A percentile compares a stretch with the other conserved stretches of the same genome.
These are phyloP conservation scores for Cheilosia scutellata DNA, from an alignment of 2,888 invertebrate species.

Conservation along the genomic window DNA sequence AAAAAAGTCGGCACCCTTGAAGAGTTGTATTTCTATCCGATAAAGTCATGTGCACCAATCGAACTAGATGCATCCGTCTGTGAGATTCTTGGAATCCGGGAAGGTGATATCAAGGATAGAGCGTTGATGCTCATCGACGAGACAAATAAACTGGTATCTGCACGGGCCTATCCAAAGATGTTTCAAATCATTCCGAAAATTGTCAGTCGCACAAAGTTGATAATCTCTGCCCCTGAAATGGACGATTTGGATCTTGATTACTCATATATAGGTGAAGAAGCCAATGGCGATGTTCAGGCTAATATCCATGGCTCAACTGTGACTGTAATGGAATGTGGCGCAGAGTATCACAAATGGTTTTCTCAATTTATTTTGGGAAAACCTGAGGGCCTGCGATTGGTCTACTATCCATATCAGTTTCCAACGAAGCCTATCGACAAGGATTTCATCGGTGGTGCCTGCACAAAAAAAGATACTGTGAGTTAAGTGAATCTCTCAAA, in stretches of 20 bases:
- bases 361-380: constrained; percentile 85
- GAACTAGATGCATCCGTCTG: constrained; percentile 77
- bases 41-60: constrained; percentile 81
- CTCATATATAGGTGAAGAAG: constrained; percentile 79
- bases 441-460: constrained; percentile 78
- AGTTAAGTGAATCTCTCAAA: neutral
- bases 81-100: constrained; percentile 80
- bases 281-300: constrained; percentile 82
- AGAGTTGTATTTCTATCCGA: constrained; percentile 80
- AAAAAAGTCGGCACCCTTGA: constrained; percentile 80
- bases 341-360: constrained; percentile 90
- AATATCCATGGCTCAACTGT: constrained; percentile 86
- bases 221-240: constrained; percentile 86
- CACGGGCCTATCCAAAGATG: constrained; percentile 81
- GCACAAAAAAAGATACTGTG: constrained; percentile 74
- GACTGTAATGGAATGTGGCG: constrained; percentile 89
- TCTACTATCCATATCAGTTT: constrained; percentile 86
- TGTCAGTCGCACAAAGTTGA: constrained; percentile 84
- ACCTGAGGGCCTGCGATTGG: constrained; percentile 85
- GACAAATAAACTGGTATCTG: constrained; percentile 80
- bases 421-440: constrained; percentile 78
- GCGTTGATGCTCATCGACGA: constrained; percentile 81
- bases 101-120: constrained; percentile 79
- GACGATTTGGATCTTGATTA: constrained; percentile 84
- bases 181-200: constrained; percentile 78